Conservation (phyloP, 2,797 vertebrate genomes). For the Coregonus sp. region DNA sequence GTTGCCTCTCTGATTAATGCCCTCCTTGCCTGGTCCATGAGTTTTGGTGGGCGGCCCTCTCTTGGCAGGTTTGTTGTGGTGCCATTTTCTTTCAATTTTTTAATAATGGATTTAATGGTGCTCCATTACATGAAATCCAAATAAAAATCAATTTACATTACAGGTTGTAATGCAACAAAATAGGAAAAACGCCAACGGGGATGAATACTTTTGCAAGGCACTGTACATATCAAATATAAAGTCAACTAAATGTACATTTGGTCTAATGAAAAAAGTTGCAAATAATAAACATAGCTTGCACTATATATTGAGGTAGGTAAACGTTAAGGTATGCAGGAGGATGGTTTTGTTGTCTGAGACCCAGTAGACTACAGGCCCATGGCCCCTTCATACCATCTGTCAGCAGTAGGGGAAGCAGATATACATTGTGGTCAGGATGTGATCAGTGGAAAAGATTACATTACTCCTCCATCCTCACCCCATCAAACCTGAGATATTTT, state of each 20-base stretch:
- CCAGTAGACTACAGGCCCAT: background rate
- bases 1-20: no score
- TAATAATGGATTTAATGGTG: no score
- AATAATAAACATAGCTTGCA: background rate
- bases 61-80: no score
- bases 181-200: no score
- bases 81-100: no score
- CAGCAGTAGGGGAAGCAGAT: background rate
- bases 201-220: no score
- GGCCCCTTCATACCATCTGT: background rate
- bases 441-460: background rate
- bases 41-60: no score
- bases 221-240: background rate
- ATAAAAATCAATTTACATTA: no score
- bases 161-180: no score
- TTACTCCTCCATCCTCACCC: background rate
- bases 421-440: background rate
- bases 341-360: background rate
- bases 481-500: background rate
- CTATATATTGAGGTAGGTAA: background rate
- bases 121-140: no score
- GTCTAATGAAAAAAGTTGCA: background rate
- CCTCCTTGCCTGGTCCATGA: no score
- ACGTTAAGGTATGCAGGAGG: background rate
- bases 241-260: background rate